phyloP scores from a whole-genome alignment of 2,113 vertebrate species.

The Rutilus rutilus region DNA sequence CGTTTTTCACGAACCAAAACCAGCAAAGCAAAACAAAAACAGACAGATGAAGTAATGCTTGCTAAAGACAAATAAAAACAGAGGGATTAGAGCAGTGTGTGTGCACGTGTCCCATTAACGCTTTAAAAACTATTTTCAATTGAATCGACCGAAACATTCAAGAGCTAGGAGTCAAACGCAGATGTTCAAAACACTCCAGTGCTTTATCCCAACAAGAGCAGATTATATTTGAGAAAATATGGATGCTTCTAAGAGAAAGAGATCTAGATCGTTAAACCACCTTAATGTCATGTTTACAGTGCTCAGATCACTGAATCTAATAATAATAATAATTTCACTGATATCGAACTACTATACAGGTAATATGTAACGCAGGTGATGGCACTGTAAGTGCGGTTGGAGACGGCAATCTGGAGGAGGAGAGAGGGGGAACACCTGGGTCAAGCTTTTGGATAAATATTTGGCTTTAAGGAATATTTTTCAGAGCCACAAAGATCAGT shows the following conservation, averaged over 20 bases:
- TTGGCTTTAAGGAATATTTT: conserved; percentile 71
- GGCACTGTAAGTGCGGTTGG: neutral
- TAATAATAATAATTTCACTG: neutral
- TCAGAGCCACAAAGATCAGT: conserved; percentile 67
- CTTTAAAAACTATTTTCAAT: conserved; percentile 17
- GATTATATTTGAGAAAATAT: neutral
- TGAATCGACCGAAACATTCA: neutral
- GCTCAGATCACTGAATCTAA: neutral
- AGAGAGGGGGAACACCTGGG: conserved; percentile 41
- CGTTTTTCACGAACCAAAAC: conserved; percentile 28
- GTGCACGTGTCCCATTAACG: neutral
- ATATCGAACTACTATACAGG: neutral
- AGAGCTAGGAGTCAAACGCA: neutral
- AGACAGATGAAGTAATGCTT: conserved; percentile 16
- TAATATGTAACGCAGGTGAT: neutral
- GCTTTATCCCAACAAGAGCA: neutral
- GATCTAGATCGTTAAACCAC: neutral
- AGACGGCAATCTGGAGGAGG: neutral
- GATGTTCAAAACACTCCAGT: neutral
- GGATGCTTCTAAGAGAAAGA: neutral
- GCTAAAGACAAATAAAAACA: conserved; percentile 37
- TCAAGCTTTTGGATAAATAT: conserved; percentile 78
- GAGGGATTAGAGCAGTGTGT: conserved; percentile 38
- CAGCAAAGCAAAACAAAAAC: conserved; percentile 34
- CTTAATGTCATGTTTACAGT: neutral